A percentile compares a stretch with the other conserved stretches of the same genome.
Conservation (phyloP, 2,113 vertebrate species). For the Ophiodon elongatus region DNA sequence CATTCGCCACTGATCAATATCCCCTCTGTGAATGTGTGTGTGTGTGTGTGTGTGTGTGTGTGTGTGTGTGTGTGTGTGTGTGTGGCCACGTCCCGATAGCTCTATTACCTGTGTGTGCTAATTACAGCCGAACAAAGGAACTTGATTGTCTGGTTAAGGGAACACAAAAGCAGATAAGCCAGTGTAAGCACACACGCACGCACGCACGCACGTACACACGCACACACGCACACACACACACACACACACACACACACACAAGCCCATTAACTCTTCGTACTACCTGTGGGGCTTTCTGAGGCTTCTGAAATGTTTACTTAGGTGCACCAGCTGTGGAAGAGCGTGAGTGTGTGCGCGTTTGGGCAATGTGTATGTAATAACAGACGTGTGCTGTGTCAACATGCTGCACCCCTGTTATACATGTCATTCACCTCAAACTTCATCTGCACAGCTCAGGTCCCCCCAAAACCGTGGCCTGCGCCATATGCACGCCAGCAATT, state of each 20-base stretch:
- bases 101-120: conserved; percentile 67
- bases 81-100: conserved; percentile 38
- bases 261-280: not conserved
- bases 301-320: conserved; percentile 52
- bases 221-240: conserved; percentile 20
- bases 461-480: conserved; percentile 21
- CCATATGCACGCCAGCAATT: conserved; percentile 71
- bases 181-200: not conserved
- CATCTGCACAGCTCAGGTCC: conserved; percentile 27
- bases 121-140: conserved; percentile 57
- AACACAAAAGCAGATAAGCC: conserved; percentile 32
- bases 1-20: conserved; percentile 62
- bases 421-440: conserved; percentile 58
- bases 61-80: conserved; percentile 31
- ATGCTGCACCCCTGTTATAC: conserved; percentile 56
- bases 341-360: conserved; percentile 10
- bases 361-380: conserved; percentile 52
- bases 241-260: conserved; percentile 14
- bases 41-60: conserved; percentile 34
- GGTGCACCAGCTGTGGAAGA: conserved; percentile 46
- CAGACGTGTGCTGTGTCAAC: conserved; percentile 66
- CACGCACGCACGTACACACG: conserved; percentile 19
- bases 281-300: conserved; percentile 46
- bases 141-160: conserved; percentile 47
- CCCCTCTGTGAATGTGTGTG: conserved; percentile 29